These are phyloP conservation scores for Cladopsammia gracilis DNA, from an alignment of 64 coral and sea anemone species.

Conservation along the genomic window DNA sequence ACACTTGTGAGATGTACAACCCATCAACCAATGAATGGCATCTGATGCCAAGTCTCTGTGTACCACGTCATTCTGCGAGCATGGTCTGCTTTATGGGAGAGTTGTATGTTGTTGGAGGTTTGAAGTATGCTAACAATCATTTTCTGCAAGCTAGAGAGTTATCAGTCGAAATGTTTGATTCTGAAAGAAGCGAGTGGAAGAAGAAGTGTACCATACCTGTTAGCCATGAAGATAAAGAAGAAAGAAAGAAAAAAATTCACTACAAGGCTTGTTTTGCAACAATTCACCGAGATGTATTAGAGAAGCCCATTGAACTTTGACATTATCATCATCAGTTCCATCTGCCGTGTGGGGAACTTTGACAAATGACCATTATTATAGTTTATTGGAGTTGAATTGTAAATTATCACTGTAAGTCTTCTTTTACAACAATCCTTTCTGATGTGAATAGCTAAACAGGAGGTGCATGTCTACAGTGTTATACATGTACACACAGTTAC, in stretches of 20 bases:
- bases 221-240: background rate
- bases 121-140: background rate
- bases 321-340: too few relatives aligned
- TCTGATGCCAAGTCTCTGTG: background rate
- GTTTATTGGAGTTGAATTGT: too few relatives aligned
- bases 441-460: too few relatives aligned
- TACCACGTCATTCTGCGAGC: background rate
- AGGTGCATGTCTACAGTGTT: too few relatives aligned
- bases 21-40: constrained; percentile 16
- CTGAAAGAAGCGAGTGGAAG: background rate
- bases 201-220: background rate
- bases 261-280: constrained; percentile 11
- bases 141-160: background rate
- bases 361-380: too few relatives aligned
- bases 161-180: constrained; percentile 24
- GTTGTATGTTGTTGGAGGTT: constrained; percentile 22
- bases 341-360: too few relatives aligned
- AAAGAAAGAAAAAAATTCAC: background rate
- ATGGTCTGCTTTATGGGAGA: constrained; percentile 9
- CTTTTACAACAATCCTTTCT: too few relatives aligned
- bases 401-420: too few relatives aligned
- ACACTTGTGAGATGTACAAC: constrained; percentile 10
- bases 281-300: background rate
- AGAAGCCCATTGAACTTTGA: too few relatives aligned
- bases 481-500: too few relatives aligned